phyloP scores from a whole-genome alignment of 1,140 invertebrate genomes.

The Drosophila chauvacae region DNA sequence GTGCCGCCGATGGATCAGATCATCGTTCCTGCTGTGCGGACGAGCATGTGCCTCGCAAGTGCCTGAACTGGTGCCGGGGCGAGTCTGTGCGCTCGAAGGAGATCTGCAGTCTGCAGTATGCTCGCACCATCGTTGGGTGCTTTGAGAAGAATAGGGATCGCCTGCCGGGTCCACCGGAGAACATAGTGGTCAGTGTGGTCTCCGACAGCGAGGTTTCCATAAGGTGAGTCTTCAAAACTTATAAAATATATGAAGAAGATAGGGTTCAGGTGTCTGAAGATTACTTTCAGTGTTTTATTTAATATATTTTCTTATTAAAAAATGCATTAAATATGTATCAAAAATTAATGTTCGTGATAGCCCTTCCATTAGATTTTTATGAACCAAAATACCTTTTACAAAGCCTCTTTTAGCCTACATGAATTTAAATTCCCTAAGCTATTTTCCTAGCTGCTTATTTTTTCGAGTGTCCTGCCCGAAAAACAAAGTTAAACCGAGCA shows the following conservation, averaged over 20 bases:
- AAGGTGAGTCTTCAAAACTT: conserved; percentile 51
- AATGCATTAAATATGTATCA: neutral
- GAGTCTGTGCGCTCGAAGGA: conserved; percentile 87
- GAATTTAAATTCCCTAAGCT: neutral
- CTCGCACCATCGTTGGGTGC: conserved; percentile 90
- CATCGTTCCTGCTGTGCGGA: conserved; percentile 92
- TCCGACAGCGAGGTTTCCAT: conserved; percentile 80
- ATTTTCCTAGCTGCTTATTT: neutral
- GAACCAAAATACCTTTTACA: neutral
- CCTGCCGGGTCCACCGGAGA: conserved; percentile 91
- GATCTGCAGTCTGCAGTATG: conserved; percentile 89
- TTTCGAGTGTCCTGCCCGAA: conserved; percentile 31
- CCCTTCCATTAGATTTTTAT: neutral
- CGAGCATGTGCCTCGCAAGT: conserved; percentile 89
- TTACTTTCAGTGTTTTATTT: too few species aligned
- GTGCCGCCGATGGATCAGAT: conserved; percentile 92
- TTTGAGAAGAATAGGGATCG: conserved; percentile 91
- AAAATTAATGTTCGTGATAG: too few species aligned
- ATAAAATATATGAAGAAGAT: too few species aligned
- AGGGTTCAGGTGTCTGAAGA: too few species aligned
- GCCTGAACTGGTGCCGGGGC: conserved; percentile 90
- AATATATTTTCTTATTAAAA: neutral
- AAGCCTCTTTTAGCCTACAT: neutral
- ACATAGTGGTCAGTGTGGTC: conserved; percentile 87
- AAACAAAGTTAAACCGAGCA: conserved; percentile 45